Evolutionary conservation across 1,140 invertebrate species (phyloP).

Genomic region (Lucilia cuprina): DNA sequence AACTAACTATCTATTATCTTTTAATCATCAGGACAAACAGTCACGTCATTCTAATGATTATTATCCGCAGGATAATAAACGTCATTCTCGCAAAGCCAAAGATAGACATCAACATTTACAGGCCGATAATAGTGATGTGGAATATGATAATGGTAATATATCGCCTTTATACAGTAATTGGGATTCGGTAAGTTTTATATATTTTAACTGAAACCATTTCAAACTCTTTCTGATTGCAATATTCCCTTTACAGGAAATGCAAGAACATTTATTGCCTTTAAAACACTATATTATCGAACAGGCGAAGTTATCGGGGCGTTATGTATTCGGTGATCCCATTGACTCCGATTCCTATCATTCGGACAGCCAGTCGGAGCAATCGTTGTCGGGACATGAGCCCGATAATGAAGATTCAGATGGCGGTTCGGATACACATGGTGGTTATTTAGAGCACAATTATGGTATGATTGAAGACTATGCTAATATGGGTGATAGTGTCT

Average conservation of each 20-base stretch:
- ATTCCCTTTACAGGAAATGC: constrained; percentile 64
- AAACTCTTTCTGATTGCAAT: not conserved
- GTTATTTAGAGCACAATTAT: constrained; percentile 69
- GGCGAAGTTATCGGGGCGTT: constrained; percentile 77
- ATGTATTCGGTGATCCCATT: constrained; percentile 70
- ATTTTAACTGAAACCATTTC: not conserved
- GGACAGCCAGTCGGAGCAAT: constrained; percentile 66
- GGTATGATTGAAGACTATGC: constrained; percentile 61
- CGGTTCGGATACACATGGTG: constrained; percentile 70
- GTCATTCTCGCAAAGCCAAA: constrained; percentile 47
- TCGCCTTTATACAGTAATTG: constrained; percentile 77
- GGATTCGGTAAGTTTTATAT: constrained; percentile 63
- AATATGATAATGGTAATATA: constrained; percentile 68
- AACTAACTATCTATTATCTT: too few relatives aligned
- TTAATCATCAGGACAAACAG: constrained; percentile 61
- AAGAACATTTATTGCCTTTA: constrained; percentile 78
- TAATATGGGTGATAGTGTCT: constrained; percentile 65
- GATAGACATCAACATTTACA: constrained; percentile 48
- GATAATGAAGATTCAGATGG: constrained; percentile 74
- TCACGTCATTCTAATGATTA: constrained; percentile 66
- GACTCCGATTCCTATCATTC: constrained; percentile 75
- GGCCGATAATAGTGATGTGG: constrained; percentile 59
- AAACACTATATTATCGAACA: constrained; percentile 90
- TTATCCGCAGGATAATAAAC: constrained; percentile 64
- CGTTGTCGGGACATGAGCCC: constrained; percentile 70